These are phyloP conservation scores for Allacma fusca DNA, from an alignment of 2,888 invertebrate species.

Conservation along the genomic window DNA sequence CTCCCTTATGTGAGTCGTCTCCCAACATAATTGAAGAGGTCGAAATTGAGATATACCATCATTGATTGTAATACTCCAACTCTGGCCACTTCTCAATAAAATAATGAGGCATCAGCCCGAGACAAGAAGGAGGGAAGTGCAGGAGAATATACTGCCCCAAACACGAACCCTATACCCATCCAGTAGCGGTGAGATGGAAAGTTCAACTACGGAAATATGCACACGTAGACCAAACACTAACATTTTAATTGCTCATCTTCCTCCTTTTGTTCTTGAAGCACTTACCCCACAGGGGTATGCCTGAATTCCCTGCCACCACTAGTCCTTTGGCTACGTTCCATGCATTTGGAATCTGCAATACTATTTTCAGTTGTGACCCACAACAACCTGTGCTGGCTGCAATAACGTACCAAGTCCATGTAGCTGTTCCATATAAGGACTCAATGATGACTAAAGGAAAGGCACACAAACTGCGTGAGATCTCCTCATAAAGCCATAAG, in stretches of 20 bases:
- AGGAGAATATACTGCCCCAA: not conserved
- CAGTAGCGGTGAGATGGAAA: not conserved
- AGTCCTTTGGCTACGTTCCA: too few species aligned
- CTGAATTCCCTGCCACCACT: too few species aligned
- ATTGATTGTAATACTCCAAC: not conserved
- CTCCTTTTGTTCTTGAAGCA: not conserved
- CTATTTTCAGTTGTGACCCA: not conserved
- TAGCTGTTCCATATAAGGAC: not conserved
- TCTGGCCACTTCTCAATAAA: not conserved
- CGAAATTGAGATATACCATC: not conserved
- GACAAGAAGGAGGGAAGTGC: not conserved
- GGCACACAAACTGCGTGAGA: not conserved
- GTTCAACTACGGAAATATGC: not conserved
- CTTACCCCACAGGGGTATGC: too few species aligned
- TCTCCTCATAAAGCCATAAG: not conserved
- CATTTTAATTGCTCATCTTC: conserved; percentile 3
- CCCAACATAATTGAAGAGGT: too few species aligned
- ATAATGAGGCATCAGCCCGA: not conserved
- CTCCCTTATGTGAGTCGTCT: too few species aligned
- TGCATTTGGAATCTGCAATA: not conserved
- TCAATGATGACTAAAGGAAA: not conserved
- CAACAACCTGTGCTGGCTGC: not conserved
- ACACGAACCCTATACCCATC: not conserved
- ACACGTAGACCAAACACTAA: not conserved
- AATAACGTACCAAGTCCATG: not conserved